phyloP scores from a whole-genome alignment of 2,797 vertebrate genomes.

The Gymnoscopelus microlampas region DNA sequence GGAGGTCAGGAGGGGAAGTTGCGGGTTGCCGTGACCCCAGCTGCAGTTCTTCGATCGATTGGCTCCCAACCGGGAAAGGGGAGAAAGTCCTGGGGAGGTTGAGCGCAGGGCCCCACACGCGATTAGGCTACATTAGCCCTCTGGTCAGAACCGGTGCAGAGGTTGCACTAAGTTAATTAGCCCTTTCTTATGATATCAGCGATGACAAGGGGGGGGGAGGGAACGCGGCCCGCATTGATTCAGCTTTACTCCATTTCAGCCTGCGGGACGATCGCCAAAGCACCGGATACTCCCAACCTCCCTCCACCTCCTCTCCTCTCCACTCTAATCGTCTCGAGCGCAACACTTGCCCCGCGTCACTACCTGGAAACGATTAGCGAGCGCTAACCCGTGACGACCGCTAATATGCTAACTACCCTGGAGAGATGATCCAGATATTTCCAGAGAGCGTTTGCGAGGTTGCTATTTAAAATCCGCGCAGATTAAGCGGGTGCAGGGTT shows the following conservation, averaged over 20 bases:
- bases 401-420: constrained; percentile 47
- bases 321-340: constrained; percentile 47
- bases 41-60: constrained; percentile 96
- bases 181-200: constrained; percentile 84
- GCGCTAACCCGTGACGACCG: constrained; percentile 29
- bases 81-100: constrained; percentile 88
- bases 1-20: constrained; percentile 89
- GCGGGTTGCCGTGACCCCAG: constrained; percentile 89
- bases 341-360: constrained; percentile 50
- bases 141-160: constrained; percentile 86
- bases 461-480: constrained; percentile 22
- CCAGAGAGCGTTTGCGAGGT: background rate
- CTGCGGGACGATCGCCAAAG: constrained; percentile 65
- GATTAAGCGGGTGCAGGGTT: background rate
- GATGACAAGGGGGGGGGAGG: constrained; percentile 73
- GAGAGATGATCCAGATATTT: constrained; percentile 27
- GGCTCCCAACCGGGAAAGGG: constrained; percentile 82
- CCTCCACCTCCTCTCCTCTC: constrained; percentile 31
- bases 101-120: constrained; percentile 83
- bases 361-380: constrained; percentile 74
- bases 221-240: constrained; percentile 81
- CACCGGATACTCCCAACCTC: constrained; percentile 53
- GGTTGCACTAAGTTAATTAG: constrained; percentile 88
- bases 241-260: constrained; percentile 76
- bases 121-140: constrained; percentile 90